These are phyloP conservation scores for Drosophila flavopinicola DNA, from an alignment of 2,888 invertebrate species.

Conservation along the genomic window DNA sequence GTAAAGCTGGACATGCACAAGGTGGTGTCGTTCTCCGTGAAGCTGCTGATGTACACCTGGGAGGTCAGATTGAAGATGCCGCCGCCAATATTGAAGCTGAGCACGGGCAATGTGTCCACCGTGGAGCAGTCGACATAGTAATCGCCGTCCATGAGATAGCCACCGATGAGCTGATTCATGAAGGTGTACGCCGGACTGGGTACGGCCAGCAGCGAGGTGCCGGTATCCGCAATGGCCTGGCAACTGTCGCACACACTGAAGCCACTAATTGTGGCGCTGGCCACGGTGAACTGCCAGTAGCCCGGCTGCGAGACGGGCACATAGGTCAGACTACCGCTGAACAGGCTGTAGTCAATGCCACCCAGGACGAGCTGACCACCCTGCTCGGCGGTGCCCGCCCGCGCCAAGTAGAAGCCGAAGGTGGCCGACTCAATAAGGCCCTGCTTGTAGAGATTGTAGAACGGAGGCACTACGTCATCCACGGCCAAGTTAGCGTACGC, in stretches of 20 bases:
- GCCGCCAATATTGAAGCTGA: conserved; percentile 91
- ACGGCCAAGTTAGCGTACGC: conserved; percentile 94
- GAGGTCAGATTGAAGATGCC: conserved; percentile 90
- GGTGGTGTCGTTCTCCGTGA: conserved; percentile 85
- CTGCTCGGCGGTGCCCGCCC: conserved; percentile 87
- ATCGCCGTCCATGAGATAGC: conserved; percentile 84
- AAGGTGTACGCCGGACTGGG: conserved; percentile 89
- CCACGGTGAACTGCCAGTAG: conserved; percentile 98
- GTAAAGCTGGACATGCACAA: conserved; percentile 95
- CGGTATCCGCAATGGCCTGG: conserved; percentile 97
- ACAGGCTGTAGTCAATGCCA: conserved; percentile 95
- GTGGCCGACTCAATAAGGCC: conserved; percentile 88
- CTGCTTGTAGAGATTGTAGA: conserved; percentile 95
- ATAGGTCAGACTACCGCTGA: conserved; percentile 87
- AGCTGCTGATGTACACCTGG: conserved; percentile 89
- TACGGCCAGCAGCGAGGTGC: conserved; percentile 94
- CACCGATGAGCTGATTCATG: conserved; percentile 92
- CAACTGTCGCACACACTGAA: conserved; percentile 89
- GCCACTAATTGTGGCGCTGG: conserved; percentile 86
- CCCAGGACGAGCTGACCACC: conserved; percentile 96
- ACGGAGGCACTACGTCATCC: conserved; percentile 94
- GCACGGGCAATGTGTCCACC: conserved; percentile 90
- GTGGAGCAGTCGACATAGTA: conserved; percentile 89
- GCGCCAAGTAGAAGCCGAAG: conserved; percentile 96
- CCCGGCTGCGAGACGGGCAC: conserved; percentile 91